Conservation (phyloP, 2,113 vertebrate species). For the Mungos mungo region DNA sequence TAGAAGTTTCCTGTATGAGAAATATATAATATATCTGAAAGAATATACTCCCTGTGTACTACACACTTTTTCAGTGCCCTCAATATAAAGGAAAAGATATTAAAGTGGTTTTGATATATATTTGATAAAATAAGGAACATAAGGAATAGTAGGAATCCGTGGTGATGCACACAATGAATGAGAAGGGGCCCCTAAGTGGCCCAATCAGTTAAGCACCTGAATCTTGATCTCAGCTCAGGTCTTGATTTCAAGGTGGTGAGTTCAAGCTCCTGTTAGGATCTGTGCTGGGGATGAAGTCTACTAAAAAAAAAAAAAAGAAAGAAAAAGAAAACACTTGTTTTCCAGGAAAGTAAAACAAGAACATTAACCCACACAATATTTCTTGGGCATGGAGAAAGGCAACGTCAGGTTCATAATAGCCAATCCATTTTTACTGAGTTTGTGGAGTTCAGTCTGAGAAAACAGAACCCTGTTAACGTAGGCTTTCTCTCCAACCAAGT, state of each 20-base stretch:
- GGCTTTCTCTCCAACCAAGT: background rate
- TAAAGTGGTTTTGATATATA: background rate
- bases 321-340: background rate
- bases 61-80: background rate
- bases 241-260: no score
- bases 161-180: background rate
- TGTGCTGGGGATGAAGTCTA: no score
- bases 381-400: background rate
- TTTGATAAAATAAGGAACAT: background rate
- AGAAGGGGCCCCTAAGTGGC: no score
- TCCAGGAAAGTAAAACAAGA: background rate
- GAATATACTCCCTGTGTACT: background rate
- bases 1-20: background rate
- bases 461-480: background rate
- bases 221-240: no score
- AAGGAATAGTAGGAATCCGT: background rate
- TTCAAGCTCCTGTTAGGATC: no score
- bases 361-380: background rate
- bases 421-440: background rate
- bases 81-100: background rate
- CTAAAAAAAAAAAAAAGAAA: no score
- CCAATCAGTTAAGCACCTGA: no score
- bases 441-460: background rate
- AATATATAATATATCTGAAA: background rate
- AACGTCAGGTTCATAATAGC: background rate